Percentiles rank a stretch among this genome's conserved stretches.
Conservation (phyloP, 2,797 vertebrate species). For the Sarcophilus harrisii region DNA sequence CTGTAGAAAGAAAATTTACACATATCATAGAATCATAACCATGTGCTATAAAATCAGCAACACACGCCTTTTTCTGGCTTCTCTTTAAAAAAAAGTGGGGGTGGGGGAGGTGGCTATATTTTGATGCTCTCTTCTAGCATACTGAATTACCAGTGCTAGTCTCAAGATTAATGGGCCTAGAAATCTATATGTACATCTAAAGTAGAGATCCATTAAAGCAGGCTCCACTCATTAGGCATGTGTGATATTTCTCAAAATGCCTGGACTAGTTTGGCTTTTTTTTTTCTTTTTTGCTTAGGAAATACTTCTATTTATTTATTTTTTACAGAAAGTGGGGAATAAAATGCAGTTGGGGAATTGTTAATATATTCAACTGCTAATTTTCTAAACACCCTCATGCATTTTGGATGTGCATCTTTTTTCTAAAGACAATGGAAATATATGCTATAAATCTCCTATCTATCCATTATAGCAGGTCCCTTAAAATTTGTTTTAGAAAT, state of each 20-base stretch:
- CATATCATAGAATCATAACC: neutral
- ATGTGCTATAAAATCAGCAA: neutral
- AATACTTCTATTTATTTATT: neutral
- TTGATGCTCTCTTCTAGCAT: neutral
- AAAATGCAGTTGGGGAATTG: neutral
- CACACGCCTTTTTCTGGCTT: neutral
- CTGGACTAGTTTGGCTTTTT: neutral
- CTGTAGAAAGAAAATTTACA: conserved; percentile 5
- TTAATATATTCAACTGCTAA: neutral
- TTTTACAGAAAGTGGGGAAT: neutral
- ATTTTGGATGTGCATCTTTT: neutral
- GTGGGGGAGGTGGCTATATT: neutral
- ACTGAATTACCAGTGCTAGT: neutral
- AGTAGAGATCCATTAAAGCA: neutral
- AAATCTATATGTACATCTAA: neutral
- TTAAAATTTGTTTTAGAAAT: neutral
- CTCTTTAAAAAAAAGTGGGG: neutral
- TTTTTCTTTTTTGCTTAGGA: neutral
- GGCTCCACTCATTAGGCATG: neutral
- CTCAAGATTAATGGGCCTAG: neutral
- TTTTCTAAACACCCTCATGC: neutral
- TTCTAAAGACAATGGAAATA: neutral
- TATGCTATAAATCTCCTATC: neutral
- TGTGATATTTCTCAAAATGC: neutral
- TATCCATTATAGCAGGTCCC: neutral